phyloP scores from a whole-genome alignment of 2,888 invertebrate species.

The Lasiommata megera region DNA sequence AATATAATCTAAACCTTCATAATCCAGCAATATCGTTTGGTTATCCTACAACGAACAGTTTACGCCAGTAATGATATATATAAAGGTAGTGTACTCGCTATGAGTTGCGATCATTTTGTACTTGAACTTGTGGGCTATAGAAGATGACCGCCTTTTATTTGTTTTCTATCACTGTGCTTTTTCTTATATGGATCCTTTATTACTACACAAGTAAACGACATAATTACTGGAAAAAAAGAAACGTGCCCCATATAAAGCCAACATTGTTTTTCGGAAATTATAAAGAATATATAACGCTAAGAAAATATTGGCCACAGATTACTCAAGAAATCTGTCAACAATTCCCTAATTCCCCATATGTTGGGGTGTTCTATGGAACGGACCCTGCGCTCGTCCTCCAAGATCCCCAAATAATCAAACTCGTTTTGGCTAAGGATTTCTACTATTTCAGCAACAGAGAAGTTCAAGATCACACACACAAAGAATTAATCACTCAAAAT shows the following conservation, averaged over 20 bases:
- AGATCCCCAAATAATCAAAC: slow-evolving; percentile 53
- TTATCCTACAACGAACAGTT: neutral
- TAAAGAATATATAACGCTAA: slow-evolving; percentile 21
- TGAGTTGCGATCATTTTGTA: neutral
- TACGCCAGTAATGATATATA: neutral
- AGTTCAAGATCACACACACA: slow-evolving; percentile 42
- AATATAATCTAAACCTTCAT: neutral
- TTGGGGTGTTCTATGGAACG: slow-evolving; percentile 56
- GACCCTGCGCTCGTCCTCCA: slow-evolving; percentile 55
- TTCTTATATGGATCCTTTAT: neutral
- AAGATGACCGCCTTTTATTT: neutral
- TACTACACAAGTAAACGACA: neutral
- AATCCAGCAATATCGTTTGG: neutral
- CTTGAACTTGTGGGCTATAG: neutral
- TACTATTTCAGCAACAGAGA: slow-evolving; percentile 59
- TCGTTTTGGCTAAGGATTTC: slow-evolving; percentile 55
- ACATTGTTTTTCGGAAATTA: slow-evolving; percentile 51
- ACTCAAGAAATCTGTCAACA: slow-evolving; percentile 42
- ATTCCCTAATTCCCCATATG: slow-evolving; percentile 48
- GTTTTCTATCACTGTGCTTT: neutral
- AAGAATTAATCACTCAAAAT: slow-evolving; percentile 46
- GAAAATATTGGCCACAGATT: slow-evolving; percentile 35
- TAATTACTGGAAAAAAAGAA: neutral
- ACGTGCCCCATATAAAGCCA: neutral
- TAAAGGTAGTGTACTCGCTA: neutral